These are phyloP conservation scores for Pristiophorus japonicus DNA, from an alignment of 2,113 vertebrate genomes.

Conservation along the genomic window DNA sequence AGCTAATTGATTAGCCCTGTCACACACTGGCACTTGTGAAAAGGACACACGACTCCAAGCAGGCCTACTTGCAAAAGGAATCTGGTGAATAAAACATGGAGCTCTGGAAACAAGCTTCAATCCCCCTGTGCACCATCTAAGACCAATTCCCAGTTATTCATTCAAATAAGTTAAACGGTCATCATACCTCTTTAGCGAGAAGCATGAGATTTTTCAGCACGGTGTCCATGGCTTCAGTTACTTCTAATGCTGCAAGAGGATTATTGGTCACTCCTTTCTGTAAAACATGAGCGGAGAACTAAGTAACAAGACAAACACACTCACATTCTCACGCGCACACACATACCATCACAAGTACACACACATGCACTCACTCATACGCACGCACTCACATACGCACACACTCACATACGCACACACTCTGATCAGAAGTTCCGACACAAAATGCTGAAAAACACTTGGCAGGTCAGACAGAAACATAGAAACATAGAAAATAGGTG, in stretches of 20 bases:
- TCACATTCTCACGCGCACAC: neutral
- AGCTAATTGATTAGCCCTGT: no score
- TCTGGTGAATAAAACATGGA: neutral
- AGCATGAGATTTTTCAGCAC: constrained; percentile 63
- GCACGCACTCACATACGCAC: no score
- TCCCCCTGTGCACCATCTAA: neutral
- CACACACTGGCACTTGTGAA: neutral
- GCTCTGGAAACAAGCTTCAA: neutral
- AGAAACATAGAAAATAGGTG: no score
- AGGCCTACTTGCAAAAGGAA: neutral
- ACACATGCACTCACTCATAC: no score
- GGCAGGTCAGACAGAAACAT: no score
- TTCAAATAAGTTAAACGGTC: neutral
- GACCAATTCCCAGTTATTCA: neutral
- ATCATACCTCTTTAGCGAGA: constrained; percentile 69
- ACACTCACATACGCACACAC: no score
- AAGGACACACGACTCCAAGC: neutral
- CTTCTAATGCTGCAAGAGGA: constrained; percentile 54
- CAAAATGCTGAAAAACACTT: no score
- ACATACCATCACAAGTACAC: no score
- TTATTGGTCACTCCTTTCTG: constrained; percentile 61
- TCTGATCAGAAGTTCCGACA: no score
- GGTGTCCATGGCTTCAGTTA: constrained; percentile 62
- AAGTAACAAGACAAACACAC: neutral
- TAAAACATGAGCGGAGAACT: constrained; percentile 34